Conservation (phyloP, 2,113 vertebrate species). For the Setophaga coronata region DNA sequence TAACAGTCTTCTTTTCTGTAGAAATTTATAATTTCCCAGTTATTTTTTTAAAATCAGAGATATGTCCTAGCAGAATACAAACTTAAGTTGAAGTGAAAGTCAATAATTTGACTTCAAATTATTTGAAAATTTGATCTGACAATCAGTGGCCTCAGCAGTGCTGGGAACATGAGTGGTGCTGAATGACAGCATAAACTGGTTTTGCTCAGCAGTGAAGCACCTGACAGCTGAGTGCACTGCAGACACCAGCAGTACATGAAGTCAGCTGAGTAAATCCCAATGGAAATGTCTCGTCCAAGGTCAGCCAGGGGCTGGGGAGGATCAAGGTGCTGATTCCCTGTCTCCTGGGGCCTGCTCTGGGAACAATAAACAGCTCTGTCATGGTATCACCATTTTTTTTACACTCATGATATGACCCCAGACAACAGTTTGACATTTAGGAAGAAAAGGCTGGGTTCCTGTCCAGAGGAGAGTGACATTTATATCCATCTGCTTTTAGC, state of each 20-base stretch:
- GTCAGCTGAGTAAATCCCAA: neutral
- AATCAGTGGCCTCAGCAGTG: neutral
- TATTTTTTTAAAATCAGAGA: neutral
- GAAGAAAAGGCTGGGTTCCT: neutral
- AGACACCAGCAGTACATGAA: neutral
- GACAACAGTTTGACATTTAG: conserved; percentile 12
- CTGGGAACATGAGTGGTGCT: neutral
- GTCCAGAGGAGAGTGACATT: neutral
- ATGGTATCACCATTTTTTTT: neutral
- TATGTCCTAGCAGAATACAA: neutral
- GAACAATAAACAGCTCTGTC: neutral
- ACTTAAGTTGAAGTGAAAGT: neutral
- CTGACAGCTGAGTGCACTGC: neutral
- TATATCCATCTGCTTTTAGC: conserved; percentile 31
- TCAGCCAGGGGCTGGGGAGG: conserved; percentile 1
- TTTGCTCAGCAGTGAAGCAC: neutral
- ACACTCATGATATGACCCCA: neutral
- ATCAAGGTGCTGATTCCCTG: conserved; percentile 29
- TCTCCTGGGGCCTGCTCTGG: neutral
- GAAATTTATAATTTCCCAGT: neutral
- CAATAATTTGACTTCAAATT: rapidly evolving
- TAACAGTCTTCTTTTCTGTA: neutral
- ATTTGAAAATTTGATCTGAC: neutral
- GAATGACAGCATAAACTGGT: neutral
- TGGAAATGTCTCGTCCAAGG: neutral